Percentiles rank a stretch among this genome's conserved stretches.
Conservation (phyloP, 2,888 invertebrate species). For the Timandra comae region DNA sequence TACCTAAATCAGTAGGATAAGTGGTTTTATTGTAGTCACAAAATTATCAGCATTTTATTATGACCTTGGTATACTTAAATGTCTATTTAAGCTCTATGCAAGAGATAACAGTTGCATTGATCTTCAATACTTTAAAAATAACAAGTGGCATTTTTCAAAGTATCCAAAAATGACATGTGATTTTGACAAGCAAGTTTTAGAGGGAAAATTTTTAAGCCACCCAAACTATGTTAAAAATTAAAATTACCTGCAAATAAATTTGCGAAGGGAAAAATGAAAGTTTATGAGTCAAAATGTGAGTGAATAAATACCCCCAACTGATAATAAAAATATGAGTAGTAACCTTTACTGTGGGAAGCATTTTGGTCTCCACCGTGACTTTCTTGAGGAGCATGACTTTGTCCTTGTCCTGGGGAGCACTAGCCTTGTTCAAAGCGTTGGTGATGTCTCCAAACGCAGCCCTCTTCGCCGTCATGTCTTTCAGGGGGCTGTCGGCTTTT, state of each 20-base stretch:
- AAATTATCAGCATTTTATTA: too few species aligned
- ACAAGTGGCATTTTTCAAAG: neutral
- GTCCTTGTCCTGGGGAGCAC: slow-evolving; percentile 51
- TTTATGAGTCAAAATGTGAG: slow-evolving; percentile 1
- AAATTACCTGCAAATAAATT: too few species aligned
- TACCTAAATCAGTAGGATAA: too few species aligned
- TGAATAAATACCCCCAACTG: slow-evolving; percentile 31
- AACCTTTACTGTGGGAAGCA: slow-evolving; percentile 68
- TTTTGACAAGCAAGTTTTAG: slow-evolving; percentile 30
- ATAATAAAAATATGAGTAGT: slow-evolving; percentile 15
- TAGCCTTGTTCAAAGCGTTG: slow-evolving; percentile 78
- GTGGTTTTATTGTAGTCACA: too few species aligned
- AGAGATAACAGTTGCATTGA: too few species aligned
- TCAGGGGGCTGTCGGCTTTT: slow-evolving; percentile 88
- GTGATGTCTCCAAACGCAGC: slow-evolving; percentile 92
- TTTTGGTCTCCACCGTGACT: slow-evolving; percentile 70
- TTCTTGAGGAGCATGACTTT: slow-evolving; percentile 61
- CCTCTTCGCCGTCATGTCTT: slow-evolving; percentile 84
- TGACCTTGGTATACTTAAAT: too few species aligned
- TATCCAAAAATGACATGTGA: slow-evolving; percentile 10
- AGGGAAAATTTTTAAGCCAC: slow-evolving; percentile 56
- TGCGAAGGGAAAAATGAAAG: neutral
- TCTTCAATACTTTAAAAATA: too few species aligned
- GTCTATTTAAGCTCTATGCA: too few species aligned
- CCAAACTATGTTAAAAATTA: slow-evolving; percentile 1